Base-by-base conservation (phyloP, 1,140 invertebrate species). In the Orius laevigatus region DNA sequence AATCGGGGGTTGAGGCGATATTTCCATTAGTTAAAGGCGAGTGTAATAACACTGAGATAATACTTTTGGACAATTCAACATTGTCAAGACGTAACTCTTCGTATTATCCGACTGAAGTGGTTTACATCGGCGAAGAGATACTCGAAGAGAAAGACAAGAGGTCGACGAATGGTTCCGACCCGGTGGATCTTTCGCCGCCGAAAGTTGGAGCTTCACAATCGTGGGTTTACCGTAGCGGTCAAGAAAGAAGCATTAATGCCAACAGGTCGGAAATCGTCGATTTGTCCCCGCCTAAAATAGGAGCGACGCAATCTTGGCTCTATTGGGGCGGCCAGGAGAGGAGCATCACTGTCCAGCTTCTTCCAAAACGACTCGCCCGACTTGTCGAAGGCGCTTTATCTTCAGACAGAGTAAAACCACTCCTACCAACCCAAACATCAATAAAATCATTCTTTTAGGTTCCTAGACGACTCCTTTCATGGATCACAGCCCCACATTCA, bases 1-100 rank as follows among this genome's bases (percentile, higher is more conserved):
- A 81, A 55, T 80, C 82, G 1, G 82, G 78, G 5, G 69, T 71
- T 39, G 69, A 82, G 0, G 71, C 85, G 0, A 73, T 76, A 11
- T 59, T 90, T 35, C 76, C 75, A 1, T 69, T 91, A 1, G 76
- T 78, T 53, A 71, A 78, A 0, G 84, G 84, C 10, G 76, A 86
- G 51, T 90, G 86, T 60, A 75, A 78, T 53, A 63, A 5, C 12
- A 42, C 40, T 16, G 12, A 42, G 18, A 42, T 18, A 6, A 18
- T 42, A 4, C 12, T 16, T 18, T 11, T 42, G 4, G 18, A 42
- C 18, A 16, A 42, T 18, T 42, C 40, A 44, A 16, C 18, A 19
- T 14, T 18, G 18, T 14, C 18, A 5, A 14, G 40, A 16, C 12
- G 40, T 6, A 42, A 42, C 11, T 42, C 50, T 16, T 43, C 40